Percentiles rank a stretch among this genome's conserved stretches.
These are phyloP conservation scores for Hybognathus amarus DNA, from an alignment of 2,797 vertebrate genomes.

Conservation along the genomic window DNA sequence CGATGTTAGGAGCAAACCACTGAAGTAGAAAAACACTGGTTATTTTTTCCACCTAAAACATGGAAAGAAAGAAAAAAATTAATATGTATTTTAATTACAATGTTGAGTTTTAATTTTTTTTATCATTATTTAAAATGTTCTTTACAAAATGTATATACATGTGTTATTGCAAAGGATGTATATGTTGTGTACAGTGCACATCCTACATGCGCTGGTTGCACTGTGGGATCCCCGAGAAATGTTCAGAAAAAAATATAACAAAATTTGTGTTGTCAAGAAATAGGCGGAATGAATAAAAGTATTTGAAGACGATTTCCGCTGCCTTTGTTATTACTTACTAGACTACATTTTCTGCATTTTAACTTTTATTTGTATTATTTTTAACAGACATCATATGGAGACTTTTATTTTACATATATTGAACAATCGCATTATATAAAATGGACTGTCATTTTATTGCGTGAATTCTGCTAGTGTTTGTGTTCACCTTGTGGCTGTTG, in stretches of 20 bases:
- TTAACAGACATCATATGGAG: not conserved
- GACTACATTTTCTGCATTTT: not conserved
- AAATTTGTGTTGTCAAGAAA: constrained; percentile 55
- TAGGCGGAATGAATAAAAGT: constrained; percentile 62
- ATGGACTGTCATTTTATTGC: not conserved
- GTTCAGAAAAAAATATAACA: constrained; percentile 41
- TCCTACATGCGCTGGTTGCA: constrained; percentile 62
- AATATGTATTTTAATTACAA: constrained; percentile 11
- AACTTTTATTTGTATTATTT: not conserved
- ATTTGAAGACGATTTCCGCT: constrained; percentile 39
- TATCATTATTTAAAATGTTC: constrained; percentile 54
- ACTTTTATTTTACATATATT: not conserved
- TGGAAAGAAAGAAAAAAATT: not conserved
- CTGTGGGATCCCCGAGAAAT: constrained; percentile 35
- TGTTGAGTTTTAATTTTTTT: constrained; percentile 46
- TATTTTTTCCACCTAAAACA: not conserved
- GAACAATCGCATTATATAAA: not conserved
- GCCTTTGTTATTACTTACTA: not conserved
- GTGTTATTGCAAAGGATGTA: constrained; percentile 65
- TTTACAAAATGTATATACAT: constrained; percentile 65
- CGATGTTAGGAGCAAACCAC: not conserved
- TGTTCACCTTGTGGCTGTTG: not conserved
- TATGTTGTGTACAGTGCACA: constrained; percentile 66
- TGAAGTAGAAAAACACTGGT: not conserved
- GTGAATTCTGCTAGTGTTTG: not conserved